These are phyloP conservation scores for Apis cerana DNA, from an alignment of 1,140 invertebrate species.

Conservation along the genomic window DNA sequence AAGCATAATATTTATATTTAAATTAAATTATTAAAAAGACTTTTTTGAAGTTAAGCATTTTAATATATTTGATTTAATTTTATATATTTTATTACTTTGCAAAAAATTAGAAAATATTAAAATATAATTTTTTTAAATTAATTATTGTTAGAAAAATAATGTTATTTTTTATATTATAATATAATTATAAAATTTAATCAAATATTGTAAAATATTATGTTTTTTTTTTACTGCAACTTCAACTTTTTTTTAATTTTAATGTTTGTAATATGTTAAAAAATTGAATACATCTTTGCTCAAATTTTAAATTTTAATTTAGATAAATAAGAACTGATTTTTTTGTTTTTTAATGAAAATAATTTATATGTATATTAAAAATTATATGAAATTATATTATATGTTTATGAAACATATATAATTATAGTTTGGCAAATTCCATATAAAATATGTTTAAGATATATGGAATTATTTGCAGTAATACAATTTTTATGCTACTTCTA, in stretches of 20 bases:
- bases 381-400: no score
- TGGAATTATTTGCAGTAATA: neutral
- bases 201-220: neutral
- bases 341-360: constrained; percentile 5
- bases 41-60: neutral
- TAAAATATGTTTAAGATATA: constrained; percentile 5
- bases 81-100: neutral
- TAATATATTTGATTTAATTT: neutral
- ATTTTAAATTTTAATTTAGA: constrained; percentile 16
- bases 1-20: constrained; percentile 3
- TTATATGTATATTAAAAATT: constrained; percentile 1
- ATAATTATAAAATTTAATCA: neutral
- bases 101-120: neutral
- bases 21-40: neutral
- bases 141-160: neutral
- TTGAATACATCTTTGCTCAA: constrained; percentile 28
- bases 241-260: neutral
- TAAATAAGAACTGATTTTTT: neutral
- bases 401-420: neutral
- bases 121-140: neutral
- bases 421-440: neutral
- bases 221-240: neutral
- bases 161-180: neutral
- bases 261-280: neutral
- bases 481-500: neutral